Evolutionary conservation across 2,113 vertebrate genomes (phyloP), one percentile per base, ranked within the genome.

Genomic region (Dasyurus viverrinus): DNA sequence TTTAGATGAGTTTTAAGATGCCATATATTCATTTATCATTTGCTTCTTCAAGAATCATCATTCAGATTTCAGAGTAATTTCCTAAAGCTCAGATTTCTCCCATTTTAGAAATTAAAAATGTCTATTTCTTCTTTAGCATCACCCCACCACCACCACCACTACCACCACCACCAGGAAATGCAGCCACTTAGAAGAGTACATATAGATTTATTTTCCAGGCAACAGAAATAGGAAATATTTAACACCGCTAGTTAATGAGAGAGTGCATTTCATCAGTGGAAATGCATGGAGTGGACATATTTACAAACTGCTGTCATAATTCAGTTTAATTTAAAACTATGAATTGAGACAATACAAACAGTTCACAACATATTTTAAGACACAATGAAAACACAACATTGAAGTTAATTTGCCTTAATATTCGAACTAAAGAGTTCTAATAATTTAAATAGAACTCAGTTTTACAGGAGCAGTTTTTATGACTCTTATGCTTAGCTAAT

Each of bases 311-410:
- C 24, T 48, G 2, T 76, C 12, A 90, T 91, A 91, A 90, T 95
- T 94, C 95, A 46, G 92, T 89, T 97, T 94, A 55, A 84, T 95
- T 95, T 60, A 93, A 96, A 76, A 30, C 68, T 96, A 19, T 95
- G 3, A 91, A 55, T 96, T 92, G 92, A 48, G 94, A 26, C 12
- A 93, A 92, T 53, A n/a, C 95, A 93, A 94, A 52, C 19, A 84
- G 68, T 84, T 84, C 36, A 84, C n/a, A 42, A 42, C 23, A 84
- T 42, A 42, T 42, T 42, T 23, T 94, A 94, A 89, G 91, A 47
- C 11, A n/a, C 8, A 89, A 16, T 90, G 92, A 94, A 94, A 91
- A 93, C 54, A 11, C 84, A 95, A 53, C 95, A 53, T 92, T 7
- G 89, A n/a, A 24, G 26, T 60, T 92, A 91, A 89, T 90, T 91